Base-by-base conservation (phyloP, 2,888 invertebrate species). In the Yponomeuta sedellus region DNA sequence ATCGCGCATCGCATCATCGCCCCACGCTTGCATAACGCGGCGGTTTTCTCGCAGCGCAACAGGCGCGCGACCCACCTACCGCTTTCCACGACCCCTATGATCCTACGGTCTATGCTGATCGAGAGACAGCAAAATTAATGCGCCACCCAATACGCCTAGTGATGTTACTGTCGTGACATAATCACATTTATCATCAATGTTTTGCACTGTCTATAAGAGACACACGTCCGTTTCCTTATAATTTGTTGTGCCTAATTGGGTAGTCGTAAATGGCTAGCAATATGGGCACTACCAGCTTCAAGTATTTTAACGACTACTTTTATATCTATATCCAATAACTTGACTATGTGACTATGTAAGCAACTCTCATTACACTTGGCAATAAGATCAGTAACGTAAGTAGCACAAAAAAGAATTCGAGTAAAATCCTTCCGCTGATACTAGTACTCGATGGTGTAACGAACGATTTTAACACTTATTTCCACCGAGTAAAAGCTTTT, bases 61-160 rank as follows among this genome's bases (percentile, higher is more conserved):
- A 73, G 71, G 71, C 72, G 71, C 70, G 69, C 67, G 70, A 67
- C 67, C 70, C 69, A 69, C 69, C 69, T 68, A 68, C 71, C 70
- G 73, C 81, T 83, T 83, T 84, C 84, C 81, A 79, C 77, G 81
- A 81, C 82, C 82, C 73, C 74, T 44, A 68, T 16, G 72, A 67
- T 73, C 68, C 72, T 70, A 76, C 73, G 75, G 75, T 66, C 68
- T 34, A 68, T 65, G 66, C 69, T 67, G 68, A 65, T 69, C 28
- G 56, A 28, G 19, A 72, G 61, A 16, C 20, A 25, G 12, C 22
- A 12, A 59, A 59, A 59, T 59, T 25, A 59, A 59, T 25, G 59
- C 25, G 25, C 25, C 25, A 12, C n/a, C 12, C 5, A 59, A 59
- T 20, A 20, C 20, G 12, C 19, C 20, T 58, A 12, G 44, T 19